Conservation (phyloP, 1,140 invertebrate genomes). For the Brachionus calyciflorus region DNA sequence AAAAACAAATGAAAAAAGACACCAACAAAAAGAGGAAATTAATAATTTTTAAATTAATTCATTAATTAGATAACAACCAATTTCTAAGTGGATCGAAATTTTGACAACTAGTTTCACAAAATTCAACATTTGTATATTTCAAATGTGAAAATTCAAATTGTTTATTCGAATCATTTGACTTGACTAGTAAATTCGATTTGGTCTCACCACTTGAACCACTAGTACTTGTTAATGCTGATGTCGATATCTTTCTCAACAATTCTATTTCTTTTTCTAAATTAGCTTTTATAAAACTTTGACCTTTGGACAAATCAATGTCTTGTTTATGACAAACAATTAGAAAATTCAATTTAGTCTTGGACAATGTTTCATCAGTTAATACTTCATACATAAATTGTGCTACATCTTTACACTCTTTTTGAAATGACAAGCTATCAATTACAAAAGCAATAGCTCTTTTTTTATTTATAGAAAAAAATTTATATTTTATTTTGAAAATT, state of each 20-base stretch:
- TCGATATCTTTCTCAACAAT: slow-evolving; percentile 31
- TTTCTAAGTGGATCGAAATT: slow-evolving; percentile 9
- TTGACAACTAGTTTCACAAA: not conserved
- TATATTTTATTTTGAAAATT: not conserved
- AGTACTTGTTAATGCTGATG: not conserved
- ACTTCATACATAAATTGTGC: slow-evolving; percentile 38
- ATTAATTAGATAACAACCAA: not conserved
- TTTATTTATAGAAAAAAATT: not conserved
- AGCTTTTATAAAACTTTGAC: slow-evolving; percentile 25
- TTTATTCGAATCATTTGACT: not conserved
- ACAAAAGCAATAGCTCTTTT: slow-evolving; percentile 14
- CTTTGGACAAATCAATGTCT: slow-evolving; percentile 30
- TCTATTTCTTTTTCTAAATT: slow-evolving; percentile 46
- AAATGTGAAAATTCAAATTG: slow-evolving; percentile 34
- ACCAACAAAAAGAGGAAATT: too few species aligned
- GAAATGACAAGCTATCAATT: slow-evolving; percentile 30
- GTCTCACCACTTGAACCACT: not conserved
- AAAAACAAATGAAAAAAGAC: too few species aligned
- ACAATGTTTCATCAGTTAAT: slow-evolving; percentile 2
- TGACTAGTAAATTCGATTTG: not conserved
- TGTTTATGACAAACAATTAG: slow-evolving; percentile 42
- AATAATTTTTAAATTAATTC: too few species aligned
- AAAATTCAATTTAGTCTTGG: not conserved
- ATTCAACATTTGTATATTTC: slow-evolving; percentile 34
- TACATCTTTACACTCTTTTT: slow-evolving; percentile 30